Conservation (phyloP, 2,797 vertebrate genomes). For the Crotalus adamanteus region DNA sequence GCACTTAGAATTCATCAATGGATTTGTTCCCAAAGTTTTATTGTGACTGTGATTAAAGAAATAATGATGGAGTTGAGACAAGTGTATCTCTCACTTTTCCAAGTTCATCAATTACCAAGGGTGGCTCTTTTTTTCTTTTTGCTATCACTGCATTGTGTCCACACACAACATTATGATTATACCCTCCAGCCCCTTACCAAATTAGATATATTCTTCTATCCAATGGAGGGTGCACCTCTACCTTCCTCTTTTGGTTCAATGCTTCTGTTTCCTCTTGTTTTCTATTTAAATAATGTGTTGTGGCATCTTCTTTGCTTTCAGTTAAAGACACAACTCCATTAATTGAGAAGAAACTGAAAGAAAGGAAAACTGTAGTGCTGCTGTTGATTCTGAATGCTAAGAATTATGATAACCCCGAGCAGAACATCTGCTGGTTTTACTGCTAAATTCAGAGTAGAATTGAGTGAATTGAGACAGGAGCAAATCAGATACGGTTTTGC, state of each 20-base stretch:
- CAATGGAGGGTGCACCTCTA: slow-evolving; percentile 3
- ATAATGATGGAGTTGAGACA: slow-evolving; percentile 49
- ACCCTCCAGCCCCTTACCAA: slow-evolving; percentile 39
- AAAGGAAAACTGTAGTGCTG: not conserved
- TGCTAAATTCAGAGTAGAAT: not conserved
- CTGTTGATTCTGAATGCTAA: not conserved
- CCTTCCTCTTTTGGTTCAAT: slow-evolving; percentile 18
- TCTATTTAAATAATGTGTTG: slow-evolving; percentile 8
- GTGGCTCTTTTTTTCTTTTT: slow-evolving; percentile 46
- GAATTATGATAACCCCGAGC: not conserved
- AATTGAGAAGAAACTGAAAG: not conserved
- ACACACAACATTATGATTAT: slow-evolving; percentile 33
- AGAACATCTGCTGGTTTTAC: not conserved
- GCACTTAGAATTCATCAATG: slow-evolving; percentile 52
- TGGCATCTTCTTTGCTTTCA: not conserved
- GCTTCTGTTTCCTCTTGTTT: slow-evolving; percentile 37
- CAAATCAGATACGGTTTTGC: not conserved
- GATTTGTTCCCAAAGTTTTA: slow-evolving; percentile 56
- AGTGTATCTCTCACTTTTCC: slow-evolving; percentile 50
- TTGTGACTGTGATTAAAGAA: slow-evolving; percentile 44
- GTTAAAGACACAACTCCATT: not conserved
- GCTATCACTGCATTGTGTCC: slow-evolving; percentile 46
- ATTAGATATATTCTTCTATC: slow-evolving; percentile 26
- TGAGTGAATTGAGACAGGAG: not conserved
- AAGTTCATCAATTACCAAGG: slow-evolving; percentile 42